Conservation (phyloP, 37 sponge, comb jelly and placozoan species). For the Trichoplax adhaerens region DNA sequence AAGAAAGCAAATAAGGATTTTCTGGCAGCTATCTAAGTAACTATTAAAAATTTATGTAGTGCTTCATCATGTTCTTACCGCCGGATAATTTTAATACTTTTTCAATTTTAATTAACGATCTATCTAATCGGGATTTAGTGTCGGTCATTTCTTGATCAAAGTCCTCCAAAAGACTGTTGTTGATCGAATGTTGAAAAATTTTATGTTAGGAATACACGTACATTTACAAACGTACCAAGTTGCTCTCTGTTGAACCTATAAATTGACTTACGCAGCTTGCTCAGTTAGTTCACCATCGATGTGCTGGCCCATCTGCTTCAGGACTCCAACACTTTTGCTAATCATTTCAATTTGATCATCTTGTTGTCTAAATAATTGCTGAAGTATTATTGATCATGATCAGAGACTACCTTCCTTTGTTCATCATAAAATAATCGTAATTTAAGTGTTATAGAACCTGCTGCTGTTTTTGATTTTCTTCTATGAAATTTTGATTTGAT, state of each 20-base stretch:
- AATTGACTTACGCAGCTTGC: slow-evolving; percentile 44
- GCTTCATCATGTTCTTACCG: slow-evolving; percentile 23
- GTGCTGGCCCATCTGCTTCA: slow-evolving; percentile 62
- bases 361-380: slow-evolving; percentile 40
- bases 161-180: slow-evolving; percentile 54
- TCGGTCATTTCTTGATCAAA: slow-evolving; percentile 54
- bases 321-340: slow-evolving; percentile 30
- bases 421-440: too few species aligned
- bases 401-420: too few species aligned
- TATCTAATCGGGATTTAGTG: slow-evolving; percentile 50
- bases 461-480: slow-evolving; percentile 49
- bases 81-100: slow-evolving; percentile 43
- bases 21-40: too few species aligned
- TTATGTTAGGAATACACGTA: background rate
- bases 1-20: too few species aligned
- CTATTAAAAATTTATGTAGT: too few species aligned
- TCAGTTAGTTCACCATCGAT: slow-evolving; percentile 75
- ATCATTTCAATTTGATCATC: slow-evolving; percentile 61
- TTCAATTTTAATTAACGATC: slow-evolving; percentile 49
- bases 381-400: too few species aligned
- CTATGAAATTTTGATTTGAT: slow-evolving; percentile 75
- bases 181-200: background rate
- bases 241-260: background rate
- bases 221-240: background rate
- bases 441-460: slow-evolving; percentile 17